Evolutionary conservation across 2,888 invertebrate genomes (phyloP), one percentile per base, ranked within the genome.

Genomic region (Mesorhabditis belari): DNA sequence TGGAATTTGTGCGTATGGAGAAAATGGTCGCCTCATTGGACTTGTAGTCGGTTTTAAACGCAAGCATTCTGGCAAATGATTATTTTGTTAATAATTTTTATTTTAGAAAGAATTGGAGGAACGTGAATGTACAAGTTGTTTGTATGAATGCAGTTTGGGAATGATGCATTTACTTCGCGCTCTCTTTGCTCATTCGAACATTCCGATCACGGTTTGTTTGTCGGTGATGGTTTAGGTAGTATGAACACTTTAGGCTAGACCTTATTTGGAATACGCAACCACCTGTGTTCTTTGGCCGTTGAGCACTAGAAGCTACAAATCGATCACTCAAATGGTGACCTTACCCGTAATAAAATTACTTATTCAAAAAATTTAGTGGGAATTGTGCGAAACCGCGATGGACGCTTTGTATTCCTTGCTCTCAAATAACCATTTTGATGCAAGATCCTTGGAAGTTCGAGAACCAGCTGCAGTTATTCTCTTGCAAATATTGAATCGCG

Each of bases 31-130:
- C 12, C 51, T 50, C 21, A 23, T 6, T 23, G 51, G 51, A n/a
- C n/a, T 50, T 21, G 51, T 9, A 6, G 21, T 50, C 12, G 21
- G 51, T 19, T n/a, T n/a, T n/a, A n/a, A n/a, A n/a, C n/a, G n/a
- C n/a, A n/a, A n/a, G n/a, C n/a, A n/a, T n/a, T n/a, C n/a, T n/a
- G n/a, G n/a, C n/a, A n/a, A n/a, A n/a, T n/a, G n/a, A n/a, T n/a
- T n/a, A 35, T 35, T n/a, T 17, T 35, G 44, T 9, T 35, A 17
- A 1, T 17, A 17, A 19, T 50, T 58, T 28, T 56, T 21, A 25
- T 51, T 75, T 9, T 58, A 77, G 65, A 64, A 68, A 51, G 77
- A 77, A 50, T 59, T 77, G 52, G 77, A 77, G n/a, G 73, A 77
- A 53, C 58, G 68, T 51, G 77, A 77, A 60, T 69, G 75, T 49